Percentiles rank a stretch among this genome's conserved stretches.
phyloP scores from a whole-genome alignment of 2,888 invertebrate species.

The Melieria omissa region DNA sequence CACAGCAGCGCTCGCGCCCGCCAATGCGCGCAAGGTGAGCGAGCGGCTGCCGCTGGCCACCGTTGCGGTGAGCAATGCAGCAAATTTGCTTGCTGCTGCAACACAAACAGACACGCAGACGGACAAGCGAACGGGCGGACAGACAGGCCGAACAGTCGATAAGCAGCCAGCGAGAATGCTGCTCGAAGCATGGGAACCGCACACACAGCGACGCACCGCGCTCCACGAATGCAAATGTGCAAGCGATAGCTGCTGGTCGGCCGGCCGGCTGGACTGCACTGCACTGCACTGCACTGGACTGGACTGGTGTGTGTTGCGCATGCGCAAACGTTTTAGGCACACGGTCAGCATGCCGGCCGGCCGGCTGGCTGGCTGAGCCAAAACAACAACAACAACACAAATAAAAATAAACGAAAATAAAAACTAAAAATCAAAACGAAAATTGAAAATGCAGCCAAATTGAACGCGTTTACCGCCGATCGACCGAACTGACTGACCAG shows the following conservation, averaged over 20 bases:
- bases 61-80: constrained; percentile 27
- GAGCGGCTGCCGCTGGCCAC: constrained; percentile 42
- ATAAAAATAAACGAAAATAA: constrained; percentile 7
- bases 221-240: constrained; percentile 12
- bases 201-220: constrained; percentile 31
- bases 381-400: constrained; percentile 31
- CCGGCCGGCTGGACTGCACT: constrained; percentile 40
- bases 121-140: constrained; percentile 25
- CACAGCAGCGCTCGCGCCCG: constrained; percentile 25
- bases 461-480: background rate
- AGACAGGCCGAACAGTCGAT: constrained; percentile 11
- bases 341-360: constrained; percentile 59
- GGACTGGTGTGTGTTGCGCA: constrained; percentile 27
- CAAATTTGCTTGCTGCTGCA: constrained; percentile 36
- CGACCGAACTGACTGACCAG: constrained; percentile 7
- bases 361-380: constrained; percentile 31
- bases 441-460: constrained; percentile 11
- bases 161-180: constrained; percentile 20
- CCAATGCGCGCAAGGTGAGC: constrained; percentile 55
- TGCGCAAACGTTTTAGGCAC: constrained; percentile 48
- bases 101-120: constrained; percentile 2
- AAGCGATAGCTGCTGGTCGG: constrained; percentile 43
- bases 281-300: background rate
- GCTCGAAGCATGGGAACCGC: constrained; percentile 56
- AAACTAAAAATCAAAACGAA: constrained; percentile 16